Conservation (phyloP, 2,888 invertebrate genomes). For the Aelia acuminata region DNA sequence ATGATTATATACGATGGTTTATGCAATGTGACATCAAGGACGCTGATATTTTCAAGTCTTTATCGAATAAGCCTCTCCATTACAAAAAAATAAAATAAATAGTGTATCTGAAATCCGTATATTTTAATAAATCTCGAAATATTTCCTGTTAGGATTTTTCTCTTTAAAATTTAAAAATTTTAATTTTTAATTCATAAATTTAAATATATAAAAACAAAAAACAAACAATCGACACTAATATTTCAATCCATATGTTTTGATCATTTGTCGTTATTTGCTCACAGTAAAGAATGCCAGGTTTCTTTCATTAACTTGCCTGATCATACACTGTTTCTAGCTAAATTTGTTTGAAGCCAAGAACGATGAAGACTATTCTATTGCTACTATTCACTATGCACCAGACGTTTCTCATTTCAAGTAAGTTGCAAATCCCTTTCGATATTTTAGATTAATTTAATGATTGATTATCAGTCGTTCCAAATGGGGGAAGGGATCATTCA, state of each 20-base stretch:
- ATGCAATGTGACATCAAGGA: neutral
- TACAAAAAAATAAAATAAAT: neutral
- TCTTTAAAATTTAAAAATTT: neutral
- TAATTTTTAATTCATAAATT: neutral
- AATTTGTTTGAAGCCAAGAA: conserved; percentile 16
- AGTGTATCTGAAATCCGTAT: neutral
- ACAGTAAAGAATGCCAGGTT: conserved; percentile 10
- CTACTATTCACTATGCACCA: neutral
- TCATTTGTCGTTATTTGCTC: conserved; percentile 21
- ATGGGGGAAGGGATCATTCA: no score
- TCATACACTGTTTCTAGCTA: neutral
- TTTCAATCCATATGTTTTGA: neutral
- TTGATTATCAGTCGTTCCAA: neutral
- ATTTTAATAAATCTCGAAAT: neutral
- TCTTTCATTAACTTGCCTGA: neutral
- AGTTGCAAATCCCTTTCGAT: neutral
- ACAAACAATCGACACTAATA: conserved; percentile 13
- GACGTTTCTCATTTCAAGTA: neutral
- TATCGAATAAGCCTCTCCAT: neutral
- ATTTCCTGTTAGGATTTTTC: neutral
- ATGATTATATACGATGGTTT: neutral
- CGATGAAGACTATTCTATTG: neutral
- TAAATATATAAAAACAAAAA: neutral
- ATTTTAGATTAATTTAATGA: neutral
- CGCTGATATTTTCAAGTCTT: neutral